A percentile compares a stretch with the other conserved stretches of the same genome.
These are phyloP conservation scores for Kryphioiulus occultus DNA, from an alignment of 2,888 invertebrate species.

Conservation along the genomic window DNA sequence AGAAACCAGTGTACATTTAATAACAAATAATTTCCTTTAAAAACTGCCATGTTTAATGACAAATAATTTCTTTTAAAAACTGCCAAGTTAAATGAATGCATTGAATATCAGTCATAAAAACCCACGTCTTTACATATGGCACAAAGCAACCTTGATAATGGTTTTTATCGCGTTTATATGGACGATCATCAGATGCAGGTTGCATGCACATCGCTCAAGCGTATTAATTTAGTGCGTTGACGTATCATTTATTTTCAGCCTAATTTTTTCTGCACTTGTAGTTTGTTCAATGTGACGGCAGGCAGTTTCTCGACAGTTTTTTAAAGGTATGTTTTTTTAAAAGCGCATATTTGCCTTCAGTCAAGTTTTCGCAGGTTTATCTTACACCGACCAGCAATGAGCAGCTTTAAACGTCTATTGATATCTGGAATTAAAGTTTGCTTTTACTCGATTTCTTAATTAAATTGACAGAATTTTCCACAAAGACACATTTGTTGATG, in stretches of 20 bases:
- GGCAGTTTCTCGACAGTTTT: background rate
- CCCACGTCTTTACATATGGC: background rate
- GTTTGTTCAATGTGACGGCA: background rate
- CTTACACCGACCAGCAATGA: background rate
- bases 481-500: background rate
- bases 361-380: background rate
- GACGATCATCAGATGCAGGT: background rate
- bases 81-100: background rate
- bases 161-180: background rate
- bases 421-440: background rate
- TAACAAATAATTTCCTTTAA: too few relatives aligned
- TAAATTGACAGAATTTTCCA: background rate
- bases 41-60: background rate
- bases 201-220: background rate
- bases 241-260: slow-evolving; percentile 10
- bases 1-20: too few relatives aligned
- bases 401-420: background rate
- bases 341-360: background rate
- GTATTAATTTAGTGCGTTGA: slow-evolving; percentile 20
- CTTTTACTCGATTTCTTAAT: background rate
- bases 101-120: background rate
- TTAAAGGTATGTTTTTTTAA: background rate
- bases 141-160: background rate
- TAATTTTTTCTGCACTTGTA: background rate
- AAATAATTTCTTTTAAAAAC: background rate